These are phyloP conservation scores for Anoura caudifer DNA, from an alignment of 2,113 vertebrate species.

Conservation along the genomic window DNA sequence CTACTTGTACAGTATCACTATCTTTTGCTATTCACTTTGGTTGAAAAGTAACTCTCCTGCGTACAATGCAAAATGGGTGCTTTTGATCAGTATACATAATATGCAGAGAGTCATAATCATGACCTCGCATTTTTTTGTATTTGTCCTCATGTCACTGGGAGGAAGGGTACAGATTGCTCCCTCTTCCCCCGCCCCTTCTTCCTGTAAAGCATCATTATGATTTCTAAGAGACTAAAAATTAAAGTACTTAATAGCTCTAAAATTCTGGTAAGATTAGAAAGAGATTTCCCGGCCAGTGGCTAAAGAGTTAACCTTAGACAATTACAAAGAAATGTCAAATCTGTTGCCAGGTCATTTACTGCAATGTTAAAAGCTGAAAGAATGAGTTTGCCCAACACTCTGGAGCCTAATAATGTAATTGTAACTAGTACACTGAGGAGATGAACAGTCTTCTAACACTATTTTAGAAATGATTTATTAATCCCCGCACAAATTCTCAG, in stretches of 20 bases:
- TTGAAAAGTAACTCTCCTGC: not conserved
- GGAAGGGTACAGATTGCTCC: not conserved
- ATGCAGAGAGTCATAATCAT: not conserved
- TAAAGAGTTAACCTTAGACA: slow-evolving; percentile 58
- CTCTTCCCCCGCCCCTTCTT: not conserved
- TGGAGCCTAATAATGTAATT: slow-evolving; percentile 50
- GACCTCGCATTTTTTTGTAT: not conserved
- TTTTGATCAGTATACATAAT: not conserved
- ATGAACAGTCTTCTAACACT: slow-evolving; percentile 13
- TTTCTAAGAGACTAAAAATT: slow-evolving; percentile 37
- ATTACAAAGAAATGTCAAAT: slow-evolving; percentile 58
- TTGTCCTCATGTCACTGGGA: not conserved
- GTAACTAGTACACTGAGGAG: slow-evolving; percentile 23
- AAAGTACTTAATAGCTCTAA: not conserved
- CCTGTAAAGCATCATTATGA: not conserved
- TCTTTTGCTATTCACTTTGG: not conserved
- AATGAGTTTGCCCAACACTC: slow-evolving; percentile 44
- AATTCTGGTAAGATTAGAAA: slow-evolving; percentile 39
- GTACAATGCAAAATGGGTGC: not conserved
- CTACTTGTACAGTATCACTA: not conserved
- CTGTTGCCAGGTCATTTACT: slow-evolving; percentile 59
- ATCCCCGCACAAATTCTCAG: slow-evolving; percentile 56
- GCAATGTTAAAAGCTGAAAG: slow-evolving; percentile 45
- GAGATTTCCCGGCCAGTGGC: slow-evolving; percentile 11
- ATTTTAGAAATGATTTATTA: slow-evolving; percentile 63